These are phyloP conservation scores for Helostoma temminkii DNA, from an alignment of 2,797 vertebrate genomes.

Conservation along the genomic window DNA sequence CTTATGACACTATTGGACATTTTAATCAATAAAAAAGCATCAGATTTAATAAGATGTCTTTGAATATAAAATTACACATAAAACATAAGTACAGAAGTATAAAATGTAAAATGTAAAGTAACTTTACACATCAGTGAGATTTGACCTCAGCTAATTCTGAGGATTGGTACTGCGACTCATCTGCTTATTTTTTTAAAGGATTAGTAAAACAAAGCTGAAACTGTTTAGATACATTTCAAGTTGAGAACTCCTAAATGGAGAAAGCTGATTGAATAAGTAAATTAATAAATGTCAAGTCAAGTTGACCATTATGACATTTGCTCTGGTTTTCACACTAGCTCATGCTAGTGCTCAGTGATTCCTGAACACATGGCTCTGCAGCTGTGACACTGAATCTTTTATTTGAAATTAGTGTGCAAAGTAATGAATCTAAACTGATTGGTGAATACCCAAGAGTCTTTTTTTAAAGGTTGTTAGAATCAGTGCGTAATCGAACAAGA, in stretches of 20 bases:
- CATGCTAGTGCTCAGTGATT: background rate
- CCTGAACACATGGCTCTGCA: background rate
- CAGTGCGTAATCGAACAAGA: slow-evolving; percentile 4
- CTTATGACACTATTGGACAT: background rate
- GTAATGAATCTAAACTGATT: slow-evolving; percentile 34
- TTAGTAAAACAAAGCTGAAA: too few relatives aligned
- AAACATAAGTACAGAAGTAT: too few relatives aligned
- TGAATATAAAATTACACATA: too few relatives aligned
- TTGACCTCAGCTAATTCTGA: background rate
- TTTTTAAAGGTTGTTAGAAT: slow-evolving; percentile 26
- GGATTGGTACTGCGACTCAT: background rate
- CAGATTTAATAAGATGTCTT: background rate
- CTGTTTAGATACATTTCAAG: too few relatives aligned
- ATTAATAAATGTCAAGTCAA: background rate
- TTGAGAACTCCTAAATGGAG: background rate
- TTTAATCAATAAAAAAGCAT: background rate
- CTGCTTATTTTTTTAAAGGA: too few relatives aligned
- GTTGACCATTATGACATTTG: background rate
- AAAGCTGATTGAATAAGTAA: background rate
- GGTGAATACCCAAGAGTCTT: slow-evolving; percentile 11
- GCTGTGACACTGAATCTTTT: slow-evolving; percentile 3
- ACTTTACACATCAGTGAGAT: background rate
- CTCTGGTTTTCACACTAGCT: background rate
- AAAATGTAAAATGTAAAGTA: background rate
- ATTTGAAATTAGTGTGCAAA: slow-evolving; percentile 2